Evolutionary conservation across 2,113 vertebrate genomes (phyloP), one percentile per base, ranked within the genome.

Genomic region (Xiphorhynchus elegans): DNA sequence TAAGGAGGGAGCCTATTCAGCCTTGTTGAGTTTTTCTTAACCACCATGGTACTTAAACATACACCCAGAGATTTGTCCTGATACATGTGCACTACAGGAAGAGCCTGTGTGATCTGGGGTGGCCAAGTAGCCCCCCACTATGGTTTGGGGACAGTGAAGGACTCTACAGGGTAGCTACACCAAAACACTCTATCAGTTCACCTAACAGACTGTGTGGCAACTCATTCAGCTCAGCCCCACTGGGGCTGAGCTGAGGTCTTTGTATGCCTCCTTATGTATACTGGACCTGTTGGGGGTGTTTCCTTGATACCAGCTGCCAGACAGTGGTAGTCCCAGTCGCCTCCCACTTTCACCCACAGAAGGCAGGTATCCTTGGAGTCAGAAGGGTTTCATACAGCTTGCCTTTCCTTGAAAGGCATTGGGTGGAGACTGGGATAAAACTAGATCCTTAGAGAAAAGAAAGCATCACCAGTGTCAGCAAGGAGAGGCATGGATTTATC

Each of bases 381-480:
- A 0, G 0, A 5, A 60, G 16, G 8, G 6, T 4, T 52, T 86
- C 56, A n/a, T 47, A 25, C 1, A 3, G 17, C 17, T 69, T 60
- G 17, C 46, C 24, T 31, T 66, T 47, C 60, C 24, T 78, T 67
- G 18, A 69, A 78, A 62, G 28, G 10, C 13, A 33, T 2, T 63
- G 50, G 3, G 10, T 35, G 6, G 35, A 58, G 31, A 63, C 19
- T 12, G 42, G 53, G 40, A 56, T 31, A 69, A 86, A 95, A 68
- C 17, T 39, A 66, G 23, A 94, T 10, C 10, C 26, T 11, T 40
- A 20, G 14, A 40, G 37, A 63, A 25, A 80, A 64, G 9, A 42
- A 39, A 33, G 13, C 1, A 2, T 56, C 50, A 24, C 21, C 53
- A 64, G 10, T 6, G 15, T 44, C 68, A 68, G 44, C 21, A 50